Conservation (phyloP, 2,797 vertebrate species). For the Ptychadena robeensis region DNA sequence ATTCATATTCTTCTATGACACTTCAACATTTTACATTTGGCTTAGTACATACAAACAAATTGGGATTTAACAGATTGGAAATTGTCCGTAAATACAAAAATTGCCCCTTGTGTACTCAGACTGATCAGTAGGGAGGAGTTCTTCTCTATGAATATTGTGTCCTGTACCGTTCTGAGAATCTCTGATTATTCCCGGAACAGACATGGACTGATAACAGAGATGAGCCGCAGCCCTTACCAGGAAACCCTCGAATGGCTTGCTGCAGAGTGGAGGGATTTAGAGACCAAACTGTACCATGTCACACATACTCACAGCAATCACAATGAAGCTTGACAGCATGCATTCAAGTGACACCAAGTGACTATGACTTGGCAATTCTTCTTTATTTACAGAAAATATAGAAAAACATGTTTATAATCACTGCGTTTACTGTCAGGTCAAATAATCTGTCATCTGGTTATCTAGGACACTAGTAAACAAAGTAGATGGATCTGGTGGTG, state of each 20-base stretch:
- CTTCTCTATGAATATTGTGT: too few relatives aligned
- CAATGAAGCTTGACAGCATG: neutral
- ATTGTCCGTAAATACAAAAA: too few relatives aligned
- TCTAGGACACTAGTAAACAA: neutral
- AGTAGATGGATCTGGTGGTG: neutral
- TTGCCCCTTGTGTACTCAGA: too few relatives aligned
- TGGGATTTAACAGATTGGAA: too few relatives aligned
- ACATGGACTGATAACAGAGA: too few relatives aligned
- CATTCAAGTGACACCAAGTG: neutral
- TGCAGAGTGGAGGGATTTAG: neutral
- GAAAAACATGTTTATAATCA: neutral
- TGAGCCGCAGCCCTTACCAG: neutral
- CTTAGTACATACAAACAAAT: too few relatives aligned
- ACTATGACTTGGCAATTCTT: neutral
- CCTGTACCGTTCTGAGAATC: too few relatives aligned
- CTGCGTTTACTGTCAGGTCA: neutral
- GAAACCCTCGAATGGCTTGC: neutral
- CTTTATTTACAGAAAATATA: constrained; percentile 37
- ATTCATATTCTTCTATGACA: too few relatives aligned
- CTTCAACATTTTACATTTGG: too few relatives aligned
- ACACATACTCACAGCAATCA: neutral
- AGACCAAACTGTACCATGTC: neutral
- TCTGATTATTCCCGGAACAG: too few relatives aligned
- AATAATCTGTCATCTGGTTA: neutral
- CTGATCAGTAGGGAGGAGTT: too few relatives aligned